Evolutionary conservation across 2,113 vertebrate species (phyloP).

Genomic region (Corynorhinus townsendii): DNA sequence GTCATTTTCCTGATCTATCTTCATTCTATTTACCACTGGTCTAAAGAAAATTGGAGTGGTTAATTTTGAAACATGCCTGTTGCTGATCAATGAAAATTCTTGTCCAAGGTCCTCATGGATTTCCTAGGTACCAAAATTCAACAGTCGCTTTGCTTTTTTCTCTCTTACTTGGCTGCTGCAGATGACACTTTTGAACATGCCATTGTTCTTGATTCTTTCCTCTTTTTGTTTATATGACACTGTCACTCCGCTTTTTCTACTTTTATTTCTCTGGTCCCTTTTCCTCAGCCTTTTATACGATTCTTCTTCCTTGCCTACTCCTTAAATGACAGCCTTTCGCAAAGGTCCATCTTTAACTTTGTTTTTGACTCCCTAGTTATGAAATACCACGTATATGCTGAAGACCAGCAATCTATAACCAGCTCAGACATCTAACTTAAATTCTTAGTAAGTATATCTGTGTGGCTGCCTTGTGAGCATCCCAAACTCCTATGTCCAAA

Average conservation of each 20-base stretch:
- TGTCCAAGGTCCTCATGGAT: background rate
- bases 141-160: background rate
- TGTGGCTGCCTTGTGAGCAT: background rate
- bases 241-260: background rate
- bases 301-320: background rate
- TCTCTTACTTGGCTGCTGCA: background rate
- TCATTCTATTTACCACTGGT: background rate
- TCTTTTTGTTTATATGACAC: background rate
- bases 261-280: background rate
- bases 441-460: background rate
- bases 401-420: background rate
- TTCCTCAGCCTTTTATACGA: background rate
- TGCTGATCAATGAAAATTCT: background rate
- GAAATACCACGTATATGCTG: background rate
- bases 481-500: background rate
- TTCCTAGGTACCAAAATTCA: background rate
- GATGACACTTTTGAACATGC: background rate
- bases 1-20: background rate
- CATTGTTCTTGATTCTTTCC: background rate
- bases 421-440: background rate
- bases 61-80: background rate
- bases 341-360: background rate
- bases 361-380: background rate
- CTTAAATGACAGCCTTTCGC: background rate
- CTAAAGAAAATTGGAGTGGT: background rate